Conservation (phyloP, 2,113 vertebrate genomes). For the Tyto alba region DNA sequence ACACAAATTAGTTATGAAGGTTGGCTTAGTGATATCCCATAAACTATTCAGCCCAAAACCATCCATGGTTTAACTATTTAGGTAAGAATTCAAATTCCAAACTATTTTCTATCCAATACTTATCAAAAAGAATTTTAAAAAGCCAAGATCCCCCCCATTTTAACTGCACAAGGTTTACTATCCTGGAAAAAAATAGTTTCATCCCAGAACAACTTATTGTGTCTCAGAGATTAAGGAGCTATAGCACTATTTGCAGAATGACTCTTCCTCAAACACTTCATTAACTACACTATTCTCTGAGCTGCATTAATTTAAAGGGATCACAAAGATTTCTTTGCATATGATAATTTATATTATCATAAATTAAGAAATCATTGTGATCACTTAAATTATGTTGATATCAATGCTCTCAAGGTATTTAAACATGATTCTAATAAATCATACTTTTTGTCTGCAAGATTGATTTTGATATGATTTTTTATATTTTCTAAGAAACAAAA, state of each 20-base stretch:
- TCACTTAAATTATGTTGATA: constrained; percentile 21
- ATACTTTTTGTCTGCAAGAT: not conserved
- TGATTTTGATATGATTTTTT: not conserved
- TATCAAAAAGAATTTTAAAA: not conserved
- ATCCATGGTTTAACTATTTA: not conserved
- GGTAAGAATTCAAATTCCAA: not conserved
- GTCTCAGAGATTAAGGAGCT: constrained; percentile 12
- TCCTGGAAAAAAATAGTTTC: constrained; percentile 4
- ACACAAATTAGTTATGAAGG: not conserved
- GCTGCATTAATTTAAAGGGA: constrained; percentile 2
- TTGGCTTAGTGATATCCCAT: not conserved
- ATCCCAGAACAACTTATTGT: not conserved
- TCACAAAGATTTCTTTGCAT: constrained; percentile 24
- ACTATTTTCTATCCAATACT: not conserved
- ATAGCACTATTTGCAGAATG: constrained; percentile 20
- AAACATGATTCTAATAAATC: not conserved
- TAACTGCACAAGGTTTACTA: not conserved
- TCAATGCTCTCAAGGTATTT: constrained; percentile 16
- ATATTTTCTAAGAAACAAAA: constrained; percentile 33
- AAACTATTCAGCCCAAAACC: not conserved
- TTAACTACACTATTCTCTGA: constrained; percentile 22
- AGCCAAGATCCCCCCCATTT: not conserved
- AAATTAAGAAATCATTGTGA: constrained; percentile 12
- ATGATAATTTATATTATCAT: constrained; percentile 11
- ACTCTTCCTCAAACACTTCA: constrained; percentile 35